These are phyloP conservation scores for Bradypus variegatus DNA, from an alignment of 2,797 vertebrate genomes.

Conservation along the genomic window DNA sequence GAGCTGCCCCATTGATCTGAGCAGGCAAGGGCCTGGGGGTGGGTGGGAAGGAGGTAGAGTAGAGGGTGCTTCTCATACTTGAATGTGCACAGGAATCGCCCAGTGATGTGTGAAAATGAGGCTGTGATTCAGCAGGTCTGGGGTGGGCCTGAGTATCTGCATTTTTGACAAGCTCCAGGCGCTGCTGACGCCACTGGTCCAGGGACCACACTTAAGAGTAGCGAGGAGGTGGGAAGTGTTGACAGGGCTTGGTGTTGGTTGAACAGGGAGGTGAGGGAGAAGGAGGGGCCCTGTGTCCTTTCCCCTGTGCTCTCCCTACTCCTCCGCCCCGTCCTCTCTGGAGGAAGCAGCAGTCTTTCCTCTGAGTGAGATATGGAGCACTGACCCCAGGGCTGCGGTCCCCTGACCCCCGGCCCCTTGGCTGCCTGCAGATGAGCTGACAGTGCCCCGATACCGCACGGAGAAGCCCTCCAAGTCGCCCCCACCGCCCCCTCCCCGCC, in stretches of 20 bases:
- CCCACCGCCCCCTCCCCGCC: slow-evolving; percentile 91
- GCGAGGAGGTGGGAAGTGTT: no score
- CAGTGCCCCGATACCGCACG: slow-evolving; percentile 91
- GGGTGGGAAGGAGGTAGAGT: no score
- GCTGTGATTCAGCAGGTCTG: background rate
- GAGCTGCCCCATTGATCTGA: background rate
- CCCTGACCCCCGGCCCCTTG: background rate
- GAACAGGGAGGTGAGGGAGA: background rate
- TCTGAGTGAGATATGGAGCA: background rate
- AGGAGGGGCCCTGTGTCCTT: background rate
- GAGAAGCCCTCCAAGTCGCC: slow-evolving; percentile 98
- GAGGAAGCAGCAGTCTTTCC: background rate
- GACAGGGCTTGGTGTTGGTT: background rate
- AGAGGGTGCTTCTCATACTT: background rate
- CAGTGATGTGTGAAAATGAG: no score
- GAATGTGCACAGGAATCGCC: background rate
- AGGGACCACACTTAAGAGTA: background rate
- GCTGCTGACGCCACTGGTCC: background rate
- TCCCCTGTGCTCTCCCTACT: no score
- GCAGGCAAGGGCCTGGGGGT: background rate
- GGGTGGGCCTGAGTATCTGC: background rate
- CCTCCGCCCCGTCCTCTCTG: background rate
- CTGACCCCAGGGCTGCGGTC: background rate
- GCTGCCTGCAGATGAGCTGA: slow-evolving; percentile 83
- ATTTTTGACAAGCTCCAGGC: background rate